Conservation (phyloP, 2,113 vertebrate species). For the Ictalurus punctatus region DNA sequence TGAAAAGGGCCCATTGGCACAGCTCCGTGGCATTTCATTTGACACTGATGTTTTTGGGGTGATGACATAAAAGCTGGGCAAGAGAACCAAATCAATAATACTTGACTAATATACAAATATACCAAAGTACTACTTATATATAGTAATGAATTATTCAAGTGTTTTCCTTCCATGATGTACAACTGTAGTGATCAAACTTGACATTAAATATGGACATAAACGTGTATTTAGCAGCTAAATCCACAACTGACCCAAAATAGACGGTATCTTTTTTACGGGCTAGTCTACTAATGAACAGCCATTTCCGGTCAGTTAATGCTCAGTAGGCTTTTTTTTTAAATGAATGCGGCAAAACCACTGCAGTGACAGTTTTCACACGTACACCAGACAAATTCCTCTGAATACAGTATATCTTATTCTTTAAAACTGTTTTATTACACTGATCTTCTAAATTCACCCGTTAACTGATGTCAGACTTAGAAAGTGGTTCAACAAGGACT, state of each 20-base stretch:
- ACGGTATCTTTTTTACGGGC: neutral
- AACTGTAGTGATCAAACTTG: neutral
- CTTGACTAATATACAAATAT: too few relatives aligned
- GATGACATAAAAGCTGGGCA: too few relatives aligned
- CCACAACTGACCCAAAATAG: neutral
- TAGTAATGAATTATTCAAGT: neutral
- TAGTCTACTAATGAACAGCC: neutral
- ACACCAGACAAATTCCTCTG: neutral
- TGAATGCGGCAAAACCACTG: neutral
- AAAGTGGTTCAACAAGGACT: constrained; percentile 2
- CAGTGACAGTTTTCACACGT: neutral
- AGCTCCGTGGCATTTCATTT: neutral
- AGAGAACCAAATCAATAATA: neutral
- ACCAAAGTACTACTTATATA: neutral
- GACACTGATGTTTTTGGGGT: neutral
- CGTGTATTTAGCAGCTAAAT: neutral
- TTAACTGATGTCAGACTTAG: neutral
- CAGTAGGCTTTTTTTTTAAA: neutral
- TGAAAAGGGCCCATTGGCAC: neutral
- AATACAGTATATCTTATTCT: neutral
- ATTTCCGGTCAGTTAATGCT: neutral
- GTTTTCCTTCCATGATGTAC: neutral
- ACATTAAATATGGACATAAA: neutral
- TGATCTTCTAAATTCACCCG: neutral
- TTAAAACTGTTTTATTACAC: neutral